Conservation (phyloP, 1,140 invertebrate genomes). For the Andricus grossulariae region DNA sequence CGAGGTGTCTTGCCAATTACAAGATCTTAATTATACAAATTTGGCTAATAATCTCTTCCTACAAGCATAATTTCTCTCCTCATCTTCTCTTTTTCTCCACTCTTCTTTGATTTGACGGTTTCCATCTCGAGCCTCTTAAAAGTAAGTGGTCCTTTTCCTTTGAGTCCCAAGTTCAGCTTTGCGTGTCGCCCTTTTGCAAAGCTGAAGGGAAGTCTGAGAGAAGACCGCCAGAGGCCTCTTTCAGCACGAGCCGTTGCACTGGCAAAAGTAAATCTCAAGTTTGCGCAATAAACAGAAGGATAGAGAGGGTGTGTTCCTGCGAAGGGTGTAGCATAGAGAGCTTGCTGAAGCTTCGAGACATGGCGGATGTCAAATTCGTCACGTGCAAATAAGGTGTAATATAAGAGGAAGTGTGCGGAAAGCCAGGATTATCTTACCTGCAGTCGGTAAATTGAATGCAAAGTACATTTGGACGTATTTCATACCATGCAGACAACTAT, state of each 20-base stretch:
- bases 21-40: constrained; percentile 46
- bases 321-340: background rate
- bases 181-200: background rate
- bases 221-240: background rate
- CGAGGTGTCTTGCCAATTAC: constrained; percentile 50
- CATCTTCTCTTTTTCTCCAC: constrained; percentile 6
- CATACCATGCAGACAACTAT: constrained; percentile 54
- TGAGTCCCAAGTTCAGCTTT: constrained; percentile 31
- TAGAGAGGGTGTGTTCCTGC: background rate
- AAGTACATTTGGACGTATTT: constrained; percentile 59
- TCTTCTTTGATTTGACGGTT: constrained; percentile 34
- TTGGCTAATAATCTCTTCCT: background rate
- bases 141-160: constrained; percentile 36
- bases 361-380: constrained; percentile 23
- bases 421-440: background rate
- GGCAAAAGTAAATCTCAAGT: constrained; percentile 28
- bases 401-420: constrained; percentile 55
- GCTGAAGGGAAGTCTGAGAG: background rate
- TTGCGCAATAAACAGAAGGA: constrained; percentile 28
- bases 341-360: constrained; percentile 5
- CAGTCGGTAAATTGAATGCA: constrained; percentile 60
- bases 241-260: constrained; percentile 6
- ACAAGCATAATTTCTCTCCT: background rate
- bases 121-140: background rate
- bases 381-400: constrained; percentile 55